A percentile compares a stretch with the other conserved stretches of the same genome.
Conservation (phyloP, 2,113 vertebrate species). For the Hepsetus odoe region DNA sequence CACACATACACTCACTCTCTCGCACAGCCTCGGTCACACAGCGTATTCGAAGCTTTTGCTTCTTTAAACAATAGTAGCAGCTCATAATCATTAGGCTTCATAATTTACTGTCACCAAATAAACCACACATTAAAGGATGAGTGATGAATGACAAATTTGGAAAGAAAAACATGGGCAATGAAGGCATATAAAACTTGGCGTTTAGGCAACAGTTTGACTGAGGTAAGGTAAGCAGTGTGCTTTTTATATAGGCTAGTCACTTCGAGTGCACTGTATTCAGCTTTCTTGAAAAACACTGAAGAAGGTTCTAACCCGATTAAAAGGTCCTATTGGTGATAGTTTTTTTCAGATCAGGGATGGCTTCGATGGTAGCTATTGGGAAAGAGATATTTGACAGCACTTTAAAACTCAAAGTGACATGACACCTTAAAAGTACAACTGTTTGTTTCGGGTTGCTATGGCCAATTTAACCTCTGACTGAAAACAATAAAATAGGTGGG, state of each 20-base stretch:
- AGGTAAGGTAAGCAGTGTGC: conserved; percentile 28
- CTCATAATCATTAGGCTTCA: conserved; percentile 45
- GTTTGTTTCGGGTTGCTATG: neutral
- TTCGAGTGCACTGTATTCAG: neutral
- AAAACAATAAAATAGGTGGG: neutral
- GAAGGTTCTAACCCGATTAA: neutral
- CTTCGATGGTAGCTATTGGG: neutral
- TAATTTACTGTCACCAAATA: conserved; percentile 40
- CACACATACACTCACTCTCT: conserved; percentile 54
- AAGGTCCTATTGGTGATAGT: neutral
- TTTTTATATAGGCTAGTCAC: conserved; percentile 8
- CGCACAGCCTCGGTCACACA: conserved; percentile 55
- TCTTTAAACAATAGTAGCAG: conserved; percentile 56
- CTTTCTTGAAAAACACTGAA: neutral
- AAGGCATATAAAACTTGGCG: neutral
- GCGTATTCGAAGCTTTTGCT: conserved; percentile 41
- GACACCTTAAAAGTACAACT: neutral
- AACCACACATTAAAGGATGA: conserved; percentile 25
- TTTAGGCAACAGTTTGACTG: conserved; percentile 13
- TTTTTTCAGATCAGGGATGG: neutral
- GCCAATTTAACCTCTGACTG: neutral
- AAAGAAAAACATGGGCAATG: conserved; percentile 15
- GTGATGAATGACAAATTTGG: neutral
- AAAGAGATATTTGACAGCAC: conserved; percentile 16
- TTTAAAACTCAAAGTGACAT: conserved; percentile 3